Percentiles rank a stretch among this genome's conserved stretches.
These are phyloP conservation scores for Lamproptera curius DNA, from an alignment of 2,888 invertebrate genomes.

Conservation along the genomic window DNA sequence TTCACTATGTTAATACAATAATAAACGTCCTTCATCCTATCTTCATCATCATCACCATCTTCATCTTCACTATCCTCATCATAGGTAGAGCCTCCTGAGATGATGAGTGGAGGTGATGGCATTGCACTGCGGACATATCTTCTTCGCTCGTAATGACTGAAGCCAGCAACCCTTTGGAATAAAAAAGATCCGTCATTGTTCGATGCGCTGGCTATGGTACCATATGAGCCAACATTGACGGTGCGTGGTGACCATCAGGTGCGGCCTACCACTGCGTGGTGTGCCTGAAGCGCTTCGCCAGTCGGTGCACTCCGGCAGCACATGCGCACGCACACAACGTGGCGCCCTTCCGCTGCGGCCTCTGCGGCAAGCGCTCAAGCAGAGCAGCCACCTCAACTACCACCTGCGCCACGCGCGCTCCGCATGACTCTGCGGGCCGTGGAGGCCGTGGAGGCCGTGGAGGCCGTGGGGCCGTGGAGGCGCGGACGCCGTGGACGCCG, in stretches of 20 bases:
- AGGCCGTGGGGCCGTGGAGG: not conserved
- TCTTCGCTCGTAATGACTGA: constrained; percentile 88
- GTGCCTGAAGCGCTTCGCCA: constrained; percentile 63
- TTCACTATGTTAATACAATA: too few relatives aligned
- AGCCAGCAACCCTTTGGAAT: constrained; percentile 86
- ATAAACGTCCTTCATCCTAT: too few relatives aligned
- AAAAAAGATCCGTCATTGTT: too few relatives aligned
- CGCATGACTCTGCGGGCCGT: constrained; percentile 10
- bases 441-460: constrained; percentile 10
- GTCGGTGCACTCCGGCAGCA: constrained; percentile 59
- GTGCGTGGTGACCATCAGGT: too few relatives aligned
- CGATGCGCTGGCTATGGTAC: too few relatives aligned
- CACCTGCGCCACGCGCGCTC: constrained; percentile 51
- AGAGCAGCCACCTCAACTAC: constrained; percentile 64
- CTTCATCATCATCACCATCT: not conserved
- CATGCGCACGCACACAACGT: constrained; percentile 70
- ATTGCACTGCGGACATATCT: constrained; percentile 96
- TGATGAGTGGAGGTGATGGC: constrained; percentile 94
- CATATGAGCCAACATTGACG: too few relatives aligned
- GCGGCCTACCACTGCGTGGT: too few relatives aligned
- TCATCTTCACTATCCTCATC: constrained; percentile 31
- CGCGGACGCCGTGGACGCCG: constrained; percentile 1
- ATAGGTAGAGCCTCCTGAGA: constrained; percentile 93
- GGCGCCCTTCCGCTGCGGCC: constrained; percentile 59
- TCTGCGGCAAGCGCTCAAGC: constrained; percentile 61